Conservation (phyloP, 2,113 vertebrate genomes). For the Periophthalmus modestus region DNA sequence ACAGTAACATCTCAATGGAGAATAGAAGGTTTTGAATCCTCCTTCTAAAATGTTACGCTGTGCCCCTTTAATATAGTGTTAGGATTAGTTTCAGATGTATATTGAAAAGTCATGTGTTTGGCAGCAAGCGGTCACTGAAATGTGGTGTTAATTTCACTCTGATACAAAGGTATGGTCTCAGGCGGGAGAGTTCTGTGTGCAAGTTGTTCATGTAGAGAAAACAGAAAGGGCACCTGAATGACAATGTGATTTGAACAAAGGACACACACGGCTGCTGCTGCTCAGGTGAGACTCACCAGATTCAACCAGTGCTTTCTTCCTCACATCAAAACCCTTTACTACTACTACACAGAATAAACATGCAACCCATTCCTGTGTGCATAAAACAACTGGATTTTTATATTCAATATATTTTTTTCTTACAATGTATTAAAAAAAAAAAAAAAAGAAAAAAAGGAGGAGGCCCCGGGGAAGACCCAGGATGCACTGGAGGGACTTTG, state of each 20-base stretch:
- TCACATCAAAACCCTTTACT: background rate
- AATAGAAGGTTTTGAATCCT: too few species aligned
- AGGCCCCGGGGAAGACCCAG: too few species aligned
- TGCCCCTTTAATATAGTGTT: too few species aligned
- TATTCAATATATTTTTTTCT: too few species aligned
- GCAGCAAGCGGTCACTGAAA: background rate
- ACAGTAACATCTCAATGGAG: too few species aligned
- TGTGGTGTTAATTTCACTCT: background rate
- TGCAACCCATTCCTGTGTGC: background rate
- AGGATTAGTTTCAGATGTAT: too few species aligned
- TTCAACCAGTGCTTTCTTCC: background rate
- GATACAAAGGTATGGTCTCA: background rate
- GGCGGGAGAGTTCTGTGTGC: background rate
- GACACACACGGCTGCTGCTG: background rate
- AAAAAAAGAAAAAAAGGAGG: too few species aligned
- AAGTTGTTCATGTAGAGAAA: conserved; percentile 1
- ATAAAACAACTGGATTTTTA: too few species aligned
- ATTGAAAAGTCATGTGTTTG: too few species aligned
- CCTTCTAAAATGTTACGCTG: too few species aligned
- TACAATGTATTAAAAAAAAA: too few species aligned
- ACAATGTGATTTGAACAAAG: background rate
- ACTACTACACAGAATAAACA: background rate
- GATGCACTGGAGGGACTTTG: too few species aligned
- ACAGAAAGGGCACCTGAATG: conserved; percentile 3
- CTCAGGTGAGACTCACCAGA: background rate